Conservation (phyloP, 2,888 invertebrate genomes). For the Brachynemurus nebulosus region DNA sequence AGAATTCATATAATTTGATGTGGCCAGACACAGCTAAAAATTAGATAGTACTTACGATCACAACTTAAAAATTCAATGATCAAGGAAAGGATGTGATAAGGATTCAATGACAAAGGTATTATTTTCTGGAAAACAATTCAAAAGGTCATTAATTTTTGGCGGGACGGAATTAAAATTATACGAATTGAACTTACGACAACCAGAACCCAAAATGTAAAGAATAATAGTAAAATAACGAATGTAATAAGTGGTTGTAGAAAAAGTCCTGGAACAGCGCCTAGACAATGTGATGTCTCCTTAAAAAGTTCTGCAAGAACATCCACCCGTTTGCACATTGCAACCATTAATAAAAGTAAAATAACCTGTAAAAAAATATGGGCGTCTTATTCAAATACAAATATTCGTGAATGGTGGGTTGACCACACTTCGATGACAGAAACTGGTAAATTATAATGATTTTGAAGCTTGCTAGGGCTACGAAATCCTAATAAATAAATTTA, state of each 20-base stretch:
- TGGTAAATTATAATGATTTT: too few relatives aligned
- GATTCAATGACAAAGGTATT: not conserved
- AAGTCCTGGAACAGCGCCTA: constrained; percentile 69
- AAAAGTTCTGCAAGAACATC: constrained; percentile 73
- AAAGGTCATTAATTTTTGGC: not conserved
- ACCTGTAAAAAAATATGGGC: too few relatives aligned
- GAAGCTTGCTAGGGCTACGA: too few relatives aligned
- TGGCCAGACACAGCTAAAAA: constrained; percentile 56
- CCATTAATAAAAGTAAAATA: constrained; percentile 56
- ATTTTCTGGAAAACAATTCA: too few relatives aligned
- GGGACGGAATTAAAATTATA: not conserved
- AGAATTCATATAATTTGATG: constrained; percentile 48
- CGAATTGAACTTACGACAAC: constrained; percentile 51
- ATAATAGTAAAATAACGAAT: constrained; percentile 59
- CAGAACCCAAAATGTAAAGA: constrained; percentile 75
- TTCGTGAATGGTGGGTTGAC: too few relatives aligned
- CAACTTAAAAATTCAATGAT: not conserved
- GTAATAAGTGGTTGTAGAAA: constrained; percentile 76
- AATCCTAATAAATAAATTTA: too few relatives aligned
- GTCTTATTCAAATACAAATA: too few relatives aligned
- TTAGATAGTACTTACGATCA: not conserved
- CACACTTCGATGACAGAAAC: too few relatives aligned
- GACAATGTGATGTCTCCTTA: constrained; percentile 78
- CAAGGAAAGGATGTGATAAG: not conserved
- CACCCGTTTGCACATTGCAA: constrained; percentile 66